Conservation (phyloP, 2,888 invertebrate genomes). For the Crepidodera aurea region DNA sequence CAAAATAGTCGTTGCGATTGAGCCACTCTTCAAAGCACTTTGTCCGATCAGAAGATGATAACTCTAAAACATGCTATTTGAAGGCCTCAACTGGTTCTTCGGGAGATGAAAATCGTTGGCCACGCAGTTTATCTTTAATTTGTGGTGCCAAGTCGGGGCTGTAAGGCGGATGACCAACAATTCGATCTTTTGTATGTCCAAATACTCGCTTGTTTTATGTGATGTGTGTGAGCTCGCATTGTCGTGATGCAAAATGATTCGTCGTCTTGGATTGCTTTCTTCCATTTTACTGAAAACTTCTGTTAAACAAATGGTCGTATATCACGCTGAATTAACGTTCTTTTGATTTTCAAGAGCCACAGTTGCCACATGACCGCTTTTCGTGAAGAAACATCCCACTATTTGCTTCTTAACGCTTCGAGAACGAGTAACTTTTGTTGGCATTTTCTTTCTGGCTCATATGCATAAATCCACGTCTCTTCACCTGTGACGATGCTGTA, state of each 20-base stretch:
- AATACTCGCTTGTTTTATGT: background rate
- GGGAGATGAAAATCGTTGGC: background rate
- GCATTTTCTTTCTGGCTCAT: background rate
- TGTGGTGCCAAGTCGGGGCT: background rate
- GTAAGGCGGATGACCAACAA: background rate
- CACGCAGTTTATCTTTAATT: background rate
- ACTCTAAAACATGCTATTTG: no score
- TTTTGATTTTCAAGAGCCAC: background rate
- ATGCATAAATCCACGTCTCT: background rate
- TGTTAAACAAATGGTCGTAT: background rate
- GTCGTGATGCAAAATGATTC: no score
- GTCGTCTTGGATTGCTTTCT: no score
- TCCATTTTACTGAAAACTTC: background rate
- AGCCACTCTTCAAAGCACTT: background rate
- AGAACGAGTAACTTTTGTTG: background rate
- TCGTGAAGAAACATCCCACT: background rate
- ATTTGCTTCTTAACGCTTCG: no score
- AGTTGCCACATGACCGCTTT: background rate
- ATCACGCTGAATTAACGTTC: background rate
- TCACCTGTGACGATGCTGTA: background rate
- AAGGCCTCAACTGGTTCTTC: background rate
- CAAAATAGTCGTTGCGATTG: background rate
- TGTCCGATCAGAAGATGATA: no score
- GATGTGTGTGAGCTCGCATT: no score
- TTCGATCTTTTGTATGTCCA: background rate